Evolutionary conservation across 1,140 invertebrate species (phyloP).

Genomic region (Lucilia cuprina): DNA sequence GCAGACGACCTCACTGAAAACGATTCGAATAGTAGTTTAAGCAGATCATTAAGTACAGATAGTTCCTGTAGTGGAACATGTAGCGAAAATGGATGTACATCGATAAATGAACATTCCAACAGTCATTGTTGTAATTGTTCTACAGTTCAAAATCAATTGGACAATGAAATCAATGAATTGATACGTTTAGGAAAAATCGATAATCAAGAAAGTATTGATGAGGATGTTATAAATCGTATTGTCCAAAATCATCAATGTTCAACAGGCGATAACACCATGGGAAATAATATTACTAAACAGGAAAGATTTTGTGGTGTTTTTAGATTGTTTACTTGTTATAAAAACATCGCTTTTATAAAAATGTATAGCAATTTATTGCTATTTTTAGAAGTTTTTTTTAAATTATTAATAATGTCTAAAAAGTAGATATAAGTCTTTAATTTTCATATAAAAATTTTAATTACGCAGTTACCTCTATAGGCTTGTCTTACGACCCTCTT

Average conservation of each 20-base stretch:
- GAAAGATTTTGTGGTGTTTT: background rate
- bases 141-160: background rate
- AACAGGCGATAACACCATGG: background rate
- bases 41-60: background rate
- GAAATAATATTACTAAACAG: constrained; percentile 12
- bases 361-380: too few relatives aligned
- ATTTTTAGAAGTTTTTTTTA: too few relatives aligned
- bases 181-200: background rate
- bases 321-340: too few relatives aligned
- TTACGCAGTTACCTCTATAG: too few relatives aligned
- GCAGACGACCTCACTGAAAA: too few relatives aligned
- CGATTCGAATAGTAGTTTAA: background rate
- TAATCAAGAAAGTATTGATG: background rate
- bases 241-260: background rate
- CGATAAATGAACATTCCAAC: background rate
- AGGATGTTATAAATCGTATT: background rate
- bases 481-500: too few relatives aligned
- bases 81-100: background rate
- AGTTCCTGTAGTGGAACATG: constrained; percentile 8
- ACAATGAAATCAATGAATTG: background rate
- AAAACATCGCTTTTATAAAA: too few relatives aligned
- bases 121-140: constrained; percentile 5
- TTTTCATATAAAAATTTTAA: too few relatives aligned
- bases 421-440: too few relatives aligned
- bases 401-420: too few relatives aligned